Evolutionary conservation across 2,113 vertebrate species (phyloP).

Genomic region (Junco hyemalis): DNA sequence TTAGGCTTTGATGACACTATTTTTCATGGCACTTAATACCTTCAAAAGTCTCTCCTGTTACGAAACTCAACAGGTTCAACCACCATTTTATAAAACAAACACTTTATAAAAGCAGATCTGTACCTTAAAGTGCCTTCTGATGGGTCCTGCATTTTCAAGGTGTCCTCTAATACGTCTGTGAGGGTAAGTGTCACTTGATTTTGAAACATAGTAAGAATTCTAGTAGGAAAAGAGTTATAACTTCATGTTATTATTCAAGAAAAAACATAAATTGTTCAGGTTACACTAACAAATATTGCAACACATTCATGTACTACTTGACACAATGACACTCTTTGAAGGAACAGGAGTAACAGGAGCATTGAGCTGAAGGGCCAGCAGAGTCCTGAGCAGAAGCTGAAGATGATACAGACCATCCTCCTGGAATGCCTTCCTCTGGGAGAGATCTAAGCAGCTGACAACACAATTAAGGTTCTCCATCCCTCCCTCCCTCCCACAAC

Average conservation of each 20-base stretch:
- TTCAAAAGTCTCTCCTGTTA: neutral
- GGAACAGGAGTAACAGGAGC: neutral
- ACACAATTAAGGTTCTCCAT: neutral
- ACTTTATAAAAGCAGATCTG: neutral
- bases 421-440: neutral
- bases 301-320: neutral
- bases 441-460: neutral
- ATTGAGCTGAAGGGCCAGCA: neutral
- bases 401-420: neutral
- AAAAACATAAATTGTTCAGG: neutral
- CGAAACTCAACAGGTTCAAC: neutral
- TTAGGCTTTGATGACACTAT: neutral
- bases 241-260: neutral
- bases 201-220: conserved; percentile 64
- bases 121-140: conserved; percentile 73
- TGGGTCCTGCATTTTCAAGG: conserved; percentile 51
- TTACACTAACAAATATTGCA: neutral
- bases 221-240: conserved; percentile 37
- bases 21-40: neutral
- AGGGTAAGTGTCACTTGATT: conserved; percentile 38
- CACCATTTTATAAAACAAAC: neutral
- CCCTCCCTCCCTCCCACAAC: neutral
- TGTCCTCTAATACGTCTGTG: conserved; percentile 51
- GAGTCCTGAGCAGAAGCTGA: neutral
- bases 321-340: neutral